Conservation (phyloP, 2,797 vertebrate genomes). For the Lophius americanus region DNA sequence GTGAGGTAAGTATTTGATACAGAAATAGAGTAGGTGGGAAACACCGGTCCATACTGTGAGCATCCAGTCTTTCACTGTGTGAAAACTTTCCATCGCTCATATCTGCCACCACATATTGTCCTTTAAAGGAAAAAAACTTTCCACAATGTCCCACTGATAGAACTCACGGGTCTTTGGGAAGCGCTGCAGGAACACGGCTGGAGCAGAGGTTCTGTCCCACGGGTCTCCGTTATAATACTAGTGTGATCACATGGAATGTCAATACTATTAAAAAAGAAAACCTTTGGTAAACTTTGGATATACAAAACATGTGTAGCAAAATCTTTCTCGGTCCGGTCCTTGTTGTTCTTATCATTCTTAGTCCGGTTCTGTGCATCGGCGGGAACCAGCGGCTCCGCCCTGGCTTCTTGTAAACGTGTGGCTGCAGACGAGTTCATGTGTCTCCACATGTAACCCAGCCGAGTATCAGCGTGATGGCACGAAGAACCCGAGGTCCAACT, state of each 20-base stretch:
- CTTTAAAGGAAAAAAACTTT: slow-evolving; percentile 9
- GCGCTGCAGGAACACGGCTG: slow-evolving; percentile 32
- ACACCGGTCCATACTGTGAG: not conserved
- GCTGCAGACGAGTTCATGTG: not conserved
- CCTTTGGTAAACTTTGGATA: slow-evolving; percentile 15
- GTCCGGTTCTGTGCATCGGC: too few species aligned
- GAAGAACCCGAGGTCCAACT: not conserved
- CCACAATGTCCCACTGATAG: too few species aligned
- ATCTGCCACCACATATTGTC: not conserved
- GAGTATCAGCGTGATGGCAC: not conserved
- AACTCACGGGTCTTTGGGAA: not conserved
- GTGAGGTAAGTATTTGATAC: slow-evolving; percentile 22
- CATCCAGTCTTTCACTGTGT: too few species aligned
- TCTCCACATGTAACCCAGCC: too few species aligned
- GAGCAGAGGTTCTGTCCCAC: slow-evolving; percentile 36
- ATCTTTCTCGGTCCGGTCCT: too few species aligned
- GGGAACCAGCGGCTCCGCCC: too few species aligned
- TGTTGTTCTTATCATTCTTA: too few species aligned
- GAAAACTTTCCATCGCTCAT: not conserved
- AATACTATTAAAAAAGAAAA: slow-evolving; percentile 3
- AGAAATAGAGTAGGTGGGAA: not conserved
- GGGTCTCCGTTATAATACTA: slow-evolving; percentile 28
- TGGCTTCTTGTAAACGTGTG: slow-evolving; percentile 5
- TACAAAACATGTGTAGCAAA: too few species aligned
- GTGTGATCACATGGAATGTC: slow-evolving; percentile 5